Percentiles rank a stretch among this genome's conserved stretches.
Evolutionary conservation across 1,140 invertebrate genomes (phyloP).

Genomic region (Drosophila carrolli): DNA sequence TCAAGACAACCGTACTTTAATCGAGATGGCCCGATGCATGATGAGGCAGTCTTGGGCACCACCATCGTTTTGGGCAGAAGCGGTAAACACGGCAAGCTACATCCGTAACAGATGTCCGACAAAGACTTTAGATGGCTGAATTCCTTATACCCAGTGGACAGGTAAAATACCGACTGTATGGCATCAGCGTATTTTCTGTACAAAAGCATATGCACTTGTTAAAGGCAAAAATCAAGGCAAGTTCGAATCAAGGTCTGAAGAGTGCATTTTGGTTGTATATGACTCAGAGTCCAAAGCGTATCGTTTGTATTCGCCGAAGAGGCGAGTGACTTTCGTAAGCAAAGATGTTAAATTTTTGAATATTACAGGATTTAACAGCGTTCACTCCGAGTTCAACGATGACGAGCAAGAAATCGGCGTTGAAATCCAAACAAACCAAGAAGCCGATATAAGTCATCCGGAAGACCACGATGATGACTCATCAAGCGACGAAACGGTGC

Average conservation of each 20-base stretch:
- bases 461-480: too few relatives aligned
- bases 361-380: not conserved
- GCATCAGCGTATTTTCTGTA: not conserved
- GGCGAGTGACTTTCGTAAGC: not conserved
- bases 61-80: too few relatives aligned
- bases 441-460: too few relatives aligned
- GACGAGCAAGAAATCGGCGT: not conserved
- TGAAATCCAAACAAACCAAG: too few relatives aligned
- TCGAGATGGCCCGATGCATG: not conserved
- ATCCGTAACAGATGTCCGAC: not conserved
- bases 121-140: not conserved
- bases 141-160: not conserved
- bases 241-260: not conserved
- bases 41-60: not conserved
- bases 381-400: not conserved
- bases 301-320: not conserved
- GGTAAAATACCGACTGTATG: slow-evolving; percentile 2
- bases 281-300: not conserved
- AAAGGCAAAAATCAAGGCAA: slow-evolving; percentile 1
- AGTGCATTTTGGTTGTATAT: slow-evolving; percentile 1
- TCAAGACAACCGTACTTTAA: not conserved
- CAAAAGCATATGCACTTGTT: slow-evolving; percentile 3
- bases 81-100: slow-evolving; percentile 1
- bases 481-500: too few relatives aligned
- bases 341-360: not conserved